Base-by-base conservation (phyloP, 1,140 invertebrate species). In the Rhyacophila brunnea region DNA sequence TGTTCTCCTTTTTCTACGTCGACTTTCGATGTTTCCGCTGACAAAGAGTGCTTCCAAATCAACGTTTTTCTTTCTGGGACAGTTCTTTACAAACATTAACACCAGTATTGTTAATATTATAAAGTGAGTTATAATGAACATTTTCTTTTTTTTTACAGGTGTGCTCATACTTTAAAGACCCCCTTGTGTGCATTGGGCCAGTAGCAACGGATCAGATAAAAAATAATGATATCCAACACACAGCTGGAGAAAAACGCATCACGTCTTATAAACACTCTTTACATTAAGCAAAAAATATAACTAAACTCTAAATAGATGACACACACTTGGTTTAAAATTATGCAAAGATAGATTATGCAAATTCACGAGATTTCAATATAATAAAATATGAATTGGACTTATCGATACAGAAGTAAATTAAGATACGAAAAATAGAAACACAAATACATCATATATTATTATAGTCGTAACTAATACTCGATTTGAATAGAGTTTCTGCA, bases 81-180 rank as follows among this genome's bases (percentile, higher is more conserved):
- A 28, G 9, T 28, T 5, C 23, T 5, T 5, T 28, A 28, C 9
- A 28, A 28, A 5, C 23, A 28, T 5, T 5, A 5, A 5, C 23
- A 28, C 3, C 9, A 5, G 23, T 28, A 28, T 28, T 9, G 9
- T 28, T 5, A 28, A 28, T 28, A 9, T 28, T 28, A 5, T 28
- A 28, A 28, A 28, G 3, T 6, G 11, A 5, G 38, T 40, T 13
- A 5, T 15, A 40, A 13, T 13, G 15, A n/a, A 15, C 3, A 40
- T 40, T 4, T n/a, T 5, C 3, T 52, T 1, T 20, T 56, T 48
- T 40, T 38, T 71, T 71, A 1, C 75, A 91, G 88, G 87, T 90
- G 60, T 94, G 92, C 74, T 90, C 88, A 6, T 94, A 94, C 74
- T 95, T 93, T 84, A 92, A 91, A 68, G 92, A 94, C 66, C 88